Evolutionary conservation across 2,113 vertebrate genomes (phyloP), one percentile per base, ranked within the genome.

Genomic region (Rhabdornis inornatus): DNA sequence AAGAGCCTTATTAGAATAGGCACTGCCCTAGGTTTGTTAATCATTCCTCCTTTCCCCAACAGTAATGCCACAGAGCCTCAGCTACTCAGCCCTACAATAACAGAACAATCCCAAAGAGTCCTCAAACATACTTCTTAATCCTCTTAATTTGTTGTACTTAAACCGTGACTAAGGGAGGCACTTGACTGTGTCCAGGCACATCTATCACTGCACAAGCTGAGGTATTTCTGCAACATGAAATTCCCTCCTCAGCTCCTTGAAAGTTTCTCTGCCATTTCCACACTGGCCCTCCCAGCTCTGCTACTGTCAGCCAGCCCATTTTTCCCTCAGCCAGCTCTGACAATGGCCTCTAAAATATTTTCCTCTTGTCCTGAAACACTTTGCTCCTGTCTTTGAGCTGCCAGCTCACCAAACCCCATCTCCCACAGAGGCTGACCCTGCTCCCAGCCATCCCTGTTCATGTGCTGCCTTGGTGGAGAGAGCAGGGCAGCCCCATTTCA

Each of bases 191-290:
- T 40, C 28, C 45, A 66, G 44, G 39, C 39, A 50, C 42, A 63
- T 23, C 24, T 33, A 69, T 28, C 23, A 27, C 17, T 3, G 4
- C 19, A 22, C 53, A 63, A 17, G 10, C 13, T 37, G 71, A 61
- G 28, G 10, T 5, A 10, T 35, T 89, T n/a, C 64, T 57, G 25
- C 47, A 42, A 28, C 15, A 5, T 0, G 0, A 21, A 52, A 6
- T 35, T 68, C 37, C 68, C 70, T 70, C 10, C 37, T 83, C 9
- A 18, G 15, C 8, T 27, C 15, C 42, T 53, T 23, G 6, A 11
- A 63, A 37, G 8, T 42, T 56, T 64, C 59, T 27, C 39, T 56
- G 39, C 13, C 33, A 10, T 59, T 84, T 61, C 44, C 40, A 16
- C 17, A 8, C 33, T 52, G 50, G 27, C 30, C 21, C 19, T 84